These are phyloP conservation scores for Typhlomys cinereus DNA, from an alignment of 2,113 vertebrate species.

Conservation along the genomic window DNA sequence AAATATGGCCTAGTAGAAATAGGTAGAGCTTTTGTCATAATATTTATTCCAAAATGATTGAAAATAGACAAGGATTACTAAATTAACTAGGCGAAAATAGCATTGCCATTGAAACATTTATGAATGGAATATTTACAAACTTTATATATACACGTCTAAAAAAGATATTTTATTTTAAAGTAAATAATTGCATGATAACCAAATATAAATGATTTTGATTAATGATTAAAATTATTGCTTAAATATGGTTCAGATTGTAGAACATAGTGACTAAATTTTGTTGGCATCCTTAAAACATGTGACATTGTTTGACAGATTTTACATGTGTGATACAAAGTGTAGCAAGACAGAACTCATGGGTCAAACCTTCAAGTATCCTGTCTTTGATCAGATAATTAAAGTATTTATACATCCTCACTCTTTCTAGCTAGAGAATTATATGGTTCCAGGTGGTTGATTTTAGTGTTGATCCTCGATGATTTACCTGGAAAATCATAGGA, in stretches of 20 bases:
- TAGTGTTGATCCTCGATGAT: constrained; percentile 16
- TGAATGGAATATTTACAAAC: neutral
- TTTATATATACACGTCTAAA: neutral
- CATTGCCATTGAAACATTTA: neutral
- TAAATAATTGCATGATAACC: neutral
- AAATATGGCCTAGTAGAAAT: neutral
- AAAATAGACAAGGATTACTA: neutral
- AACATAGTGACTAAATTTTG: neutral
- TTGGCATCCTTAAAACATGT: neutral
- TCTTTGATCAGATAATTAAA: constrained; percentile 21
- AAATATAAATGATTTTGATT: neutral
- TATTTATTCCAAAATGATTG: neutral
- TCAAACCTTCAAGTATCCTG: neutral
- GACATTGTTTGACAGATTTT: neutral
- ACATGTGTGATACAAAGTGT: neutral
- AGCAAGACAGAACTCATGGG: neutral
- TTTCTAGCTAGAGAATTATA: constrained; percentile 13
- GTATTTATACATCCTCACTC: neutral
- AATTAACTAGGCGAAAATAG: constrained; percentile 28
- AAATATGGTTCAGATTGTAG: neutral
- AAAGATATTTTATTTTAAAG: neutral
- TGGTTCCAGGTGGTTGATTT: neutral
- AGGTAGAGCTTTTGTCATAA: neutral
- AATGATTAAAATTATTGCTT: neutral
- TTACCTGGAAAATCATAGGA: constrained; percentile 5